Conservation (phyloP, 2,113 vertebrate genomes). For the Hippocampus abdominalis region DNA sequence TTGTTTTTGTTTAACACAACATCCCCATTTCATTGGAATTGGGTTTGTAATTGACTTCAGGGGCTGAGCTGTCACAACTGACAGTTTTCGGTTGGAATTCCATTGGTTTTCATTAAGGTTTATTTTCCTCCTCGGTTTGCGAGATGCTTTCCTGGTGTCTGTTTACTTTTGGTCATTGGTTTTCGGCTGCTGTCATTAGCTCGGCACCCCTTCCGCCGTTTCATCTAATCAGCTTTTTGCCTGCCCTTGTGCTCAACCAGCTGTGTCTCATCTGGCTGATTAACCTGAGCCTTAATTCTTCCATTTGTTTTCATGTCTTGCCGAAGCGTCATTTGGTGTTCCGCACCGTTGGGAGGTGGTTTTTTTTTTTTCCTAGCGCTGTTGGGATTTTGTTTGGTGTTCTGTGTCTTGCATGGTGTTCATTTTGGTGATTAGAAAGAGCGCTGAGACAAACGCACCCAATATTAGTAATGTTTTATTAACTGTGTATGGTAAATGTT, state of each 20-base stretch:
- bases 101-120: not conserved
- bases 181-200: not conserved
- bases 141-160: not conserved
- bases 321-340: not conserved
- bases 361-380: too few species aligned
- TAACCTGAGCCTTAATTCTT: not conserved
- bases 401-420: not conserved
- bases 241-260: not conserved
- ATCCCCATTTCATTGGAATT: too few species aligned
- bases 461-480: too few species aligned
- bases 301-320: not conserved
- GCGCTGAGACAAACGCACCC: too few species aligned
- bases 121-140: not conserved
- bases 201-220: not conserved
- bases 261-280: not conserved
- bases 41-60: not conserved
- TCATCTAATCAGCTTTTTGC: not conserved
- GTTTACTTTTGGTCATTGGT: not conserved
- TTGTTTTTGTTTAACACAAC: too few species aligned
- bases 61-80: not conserved
- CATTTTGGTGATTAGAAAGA: not conserved
- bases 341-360: too few species aligned
- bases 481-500: too few species aligned
- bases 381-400: not conserved
- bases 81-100: not conserved